Evolutionary conservation across 2,797 vertebrate genomes (phyloP), one percentile per base, ranked within the genome.

Genomic region (Myripristis jacobus): DNA sequence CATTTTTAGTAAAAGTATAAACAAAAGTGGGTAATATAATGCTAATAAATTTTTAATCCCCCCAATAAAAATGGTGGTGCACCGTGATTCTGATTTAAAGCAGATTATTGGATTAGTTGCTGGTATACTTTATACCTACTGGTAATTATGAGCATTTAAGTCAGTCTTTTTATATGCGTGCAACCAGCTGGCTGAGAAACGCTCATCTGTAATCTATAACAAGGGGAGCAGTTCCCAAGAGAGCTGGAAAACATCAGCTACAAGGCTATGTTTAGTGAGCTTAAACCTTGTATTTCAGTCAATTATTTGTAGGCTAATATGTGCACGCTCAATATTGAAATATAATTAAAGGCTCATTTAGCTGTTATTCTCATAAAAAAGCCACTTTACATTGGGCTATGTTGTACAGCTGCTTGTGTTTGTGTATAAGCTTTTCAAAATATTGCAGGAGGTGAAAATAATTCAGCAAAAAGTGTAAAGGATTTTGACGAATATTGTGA

Each of bases 131-230:
- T 78, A 51, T 81, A 66, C 57, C 77, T 54, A 36, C 38, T 66
- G 57, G 56, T 84, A 85, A 83, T 88, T 81, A 72, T 15, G 54
- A 52, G 75, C 41, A 83, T 82, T 84, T 68, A 82, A 73, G 15
- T 52, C 55, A 19, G 52, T 54, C 65, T 68, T 76, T 47, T 47
- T 75, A 48, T 66, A 22, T 44, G 46, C 70, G 52, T 56, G 53
- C 48, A 66, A 60, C 70, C 81, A 84, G 79, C 83, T 83, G 81
- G 67, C 67, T 61, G 54, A 77, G 66, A 75, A 62, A 54, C 57
- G 72, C 77, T 85, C 83, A 86, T 79, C 79, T 89, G 81, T 68
- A 80, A 50, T 65, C 69, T 41, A 68, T 69, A 80, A 64, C 47
- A 57, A 74, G 54, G 29, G 8, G 65, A 58, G 48, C 4, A 75